phyloP scores from a whole-genome alignment of 1,140 invertebrate species.

The Sarcophaga peregrina region DNA sequence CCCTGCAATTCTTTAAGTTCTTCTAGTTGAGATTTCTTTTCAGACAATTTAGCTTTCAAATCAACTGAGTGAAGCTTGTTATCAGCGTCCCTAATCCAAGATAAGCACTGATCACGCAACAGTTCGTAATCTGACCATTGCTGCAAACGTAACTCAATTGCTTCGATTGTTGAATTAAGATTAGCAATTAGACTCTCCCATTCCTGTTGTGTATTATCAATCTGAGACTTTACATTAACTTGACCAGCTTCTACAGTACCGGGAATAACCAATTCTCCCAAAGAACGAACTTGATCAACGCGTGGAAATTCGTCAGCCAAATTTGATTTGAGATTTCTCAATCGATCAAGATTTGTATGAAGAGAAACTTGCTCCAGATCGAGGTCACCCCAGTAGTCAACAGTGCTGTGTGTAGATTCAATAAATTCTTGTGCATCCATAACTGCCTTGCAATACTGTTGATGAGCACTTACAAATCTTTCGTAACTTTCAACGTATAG shows the following conservation, averaged over 20 bases:
- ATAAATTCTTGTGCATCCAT: constrained; percentile 91
- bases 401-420: constrained; percentile 87
- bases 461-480: constrained; percentile 90
- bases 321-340: constrained; percentile 83
- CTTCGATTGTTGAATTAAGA: constrained; percentile 80
- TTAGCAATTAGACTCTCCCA: constrained; percentile 86
- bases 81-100: constrained; percentile 92
- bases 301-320: constrained; percentile 88
- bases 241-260: constrained; percentile 88
- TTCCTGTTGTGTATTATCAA: constrained; percentile 88
- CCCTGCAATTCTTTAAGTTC: constrained; percentile 83
- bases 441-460: constrained; percentile 90
- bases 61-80: constrained; percentile 89
- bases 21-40: constrained; percentile 88
- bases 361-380: constrained; percentile 89
- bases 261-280: constrained; percentile 91
- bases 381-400: constrained; percentile 86
- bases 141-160: constrained; percentile 83
- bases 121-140: constrained; percentile 93
- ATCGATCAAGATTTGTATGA: constrained; percentile 90
- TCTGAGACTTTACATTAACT: constrained; percentile 84
- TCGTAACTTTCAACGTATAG: constrained; percentile 84
- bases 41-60: constrained; percentile 82
- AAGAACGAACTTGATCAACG: constrained; percentile 79
- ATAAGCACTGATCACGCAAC: constrained; percentile 84